Evolutionary conservation across 2,888 invertebrate species (phyloP).

Genomic region (Dichetophora obliterata): DNA sequence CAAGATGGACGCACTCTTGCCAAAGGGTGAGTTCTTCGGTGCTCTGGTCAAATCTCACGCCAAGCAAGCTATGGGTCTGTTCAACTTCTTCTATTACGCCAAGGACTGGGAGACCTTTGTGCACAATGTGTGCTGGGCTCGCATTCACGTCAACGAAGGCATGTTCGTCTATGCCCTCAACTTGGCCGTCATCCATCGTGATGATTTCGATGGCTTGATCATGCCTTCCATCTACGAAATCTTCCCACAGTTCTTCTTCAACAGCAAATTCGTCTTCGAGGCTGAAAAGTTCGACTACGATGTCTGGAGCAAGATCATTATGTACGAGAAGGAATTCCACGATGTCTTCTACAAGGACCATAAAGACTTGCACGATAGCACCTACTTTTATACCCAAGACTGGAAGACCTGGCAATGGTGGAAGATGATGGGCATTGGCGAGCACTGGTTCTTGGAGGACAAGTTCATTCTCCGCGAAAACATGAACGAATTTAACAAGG

Average conservation of each 20-base stretch:
- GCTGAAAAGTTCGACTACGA: conserved; percentile 73
- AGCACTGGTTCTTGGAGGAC: conserved; percentile 58
- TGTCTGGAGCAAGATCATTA: conserved; percentile 58
- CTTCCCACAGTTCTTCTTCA: conserved; percentile 82
- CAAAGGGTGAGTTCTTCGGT: conserved; percentile 73
- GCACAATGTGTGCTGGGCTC: conserved; percentile 78
- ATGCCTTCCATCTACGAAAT: conserved; percentile 83
- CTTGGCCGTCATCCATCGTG: conserved; percentile 77
- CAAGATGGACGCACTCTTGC: conserved; percentile 70
- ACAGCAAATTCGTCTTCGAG: conserved; percentile 78
- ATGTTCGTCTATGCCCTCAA: conserved; percentile 81
- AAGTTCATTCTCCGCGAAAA: conserved; percentile 61
- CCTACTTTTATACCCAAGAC: conserved; percentile 60
- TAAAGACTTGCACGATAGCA: conserved; percentile 51
- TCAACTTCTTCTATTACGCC: conserved; percentile 78
- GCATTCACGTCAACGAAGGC: conserved; percentile 78
- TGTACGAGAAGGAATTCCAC: conserved; percentile 65
- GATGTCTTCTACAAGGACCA: conserved; percentile 67
- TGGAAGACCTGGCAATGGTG: conserved; percentile 64
- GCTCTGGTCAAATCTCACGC: conserved; percentile 69
- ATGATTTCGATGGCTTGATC: conserved; percentile 76
- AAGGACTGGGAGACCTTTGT: conserved; percentile 80
- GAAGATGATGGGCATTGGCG: conserved; percentile 62
- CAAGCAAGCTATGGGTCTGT: conserved; percentile 73
- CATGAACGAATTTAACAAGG: conserved; percentile 51